A percentile compares a stretch with the other conserved stretches of the same genome.
These are phyloP conservation scores for Scylla paramamosain DNA, from an alignment of 1,140 invertebrate genomes.

Conservation along the genomic window DNA sequence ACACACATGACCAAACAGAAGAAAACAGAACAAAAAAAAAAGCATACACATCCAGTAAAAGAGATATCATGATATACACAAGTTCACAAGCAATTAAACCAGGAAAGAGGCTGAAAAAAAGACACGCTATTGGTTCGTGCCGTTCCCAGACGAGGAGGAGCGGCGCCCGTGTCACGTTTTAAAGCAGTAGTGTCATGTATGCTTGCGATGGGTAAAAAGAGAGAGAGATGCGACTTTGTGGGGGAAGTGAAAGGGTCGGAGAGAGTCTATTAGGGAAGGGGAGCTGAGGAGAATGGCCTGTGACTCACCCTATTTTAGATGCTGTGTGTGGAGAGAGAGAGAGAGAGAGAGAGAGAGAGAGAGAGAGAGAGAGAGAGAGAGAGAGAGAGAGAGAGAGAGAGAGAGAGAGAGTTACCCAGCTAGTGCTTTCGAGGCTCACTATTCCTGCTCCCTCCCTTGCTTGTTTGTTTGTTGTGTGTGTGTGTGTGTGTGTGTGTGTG, in stretches of 20 bases:
- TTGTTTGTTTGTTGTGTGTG: neutral
- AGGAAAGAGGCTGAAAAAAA: no score
- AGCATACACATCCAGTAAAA: no score
- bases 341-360: no score
- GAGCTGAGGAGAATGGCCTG: neutral
- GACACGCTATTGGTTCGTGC: no score
- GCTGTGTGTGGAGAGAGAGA: neutral
- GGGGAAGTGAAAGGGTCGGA: neutral
- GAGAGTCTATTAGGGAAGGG: neutral
- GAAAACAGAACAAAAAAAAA: no score
- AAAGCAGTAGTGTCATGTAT: neutral
- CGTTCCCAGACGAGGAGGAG: no score
- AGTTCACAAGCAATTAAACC: no score
- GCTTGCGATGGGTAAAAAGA: neutral
- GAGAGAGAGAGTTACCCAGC: neutral
- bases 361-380: no score
- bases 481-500: constrained; percentile 33
- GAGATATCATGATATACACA: no score
- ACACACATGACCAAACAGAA: no score
- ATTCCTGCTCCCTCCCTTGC: neutral
- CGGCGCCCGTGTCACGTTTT: no score
- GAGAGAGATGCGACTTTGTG: neutral
- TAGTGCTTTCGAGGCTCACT: no score
- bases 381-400: neutral
- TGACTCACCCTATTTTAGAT: neutral